phyloP scores from a whole-genome alignment of 2,888 invertebrate genomes.

The Caenorhabditis sulstoni region DNA sequence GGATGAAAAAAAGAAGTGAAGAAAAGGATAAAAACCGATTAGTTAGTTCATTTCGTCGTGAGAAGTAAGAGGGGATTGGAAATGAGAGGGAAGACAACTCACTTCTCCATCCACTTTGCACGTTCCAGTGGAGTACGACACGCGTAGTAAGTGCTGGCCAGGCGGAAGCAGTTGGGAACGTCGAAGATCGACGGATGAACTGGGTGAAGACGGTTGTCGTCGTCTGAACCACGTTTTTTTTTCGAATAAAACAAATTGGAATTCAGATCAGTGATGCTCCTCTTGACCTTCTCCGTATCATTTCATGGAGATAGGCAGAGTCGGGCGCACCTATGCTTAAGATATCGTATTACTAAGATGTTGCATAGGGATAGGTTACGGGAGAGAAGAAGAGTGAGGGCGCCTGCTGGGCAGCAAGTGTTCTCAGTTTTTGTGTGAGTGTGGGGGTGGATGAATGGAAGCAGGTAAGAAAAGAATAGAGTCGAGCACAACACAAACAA shows the following conservation, averaged over 20 bases:
- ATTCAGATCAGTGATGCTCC: not conserved
- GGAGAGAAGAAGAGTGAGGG: constrained; percentile 4
- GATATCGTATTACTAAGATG: constrained; percentile 39
- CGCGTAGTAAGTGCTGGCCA: constrained; percentile 79
- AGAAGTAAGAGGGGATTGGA: not conserved
- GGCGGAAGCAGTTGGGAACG: constrained; percentile 78
- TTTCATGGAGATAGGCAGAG: not conserved
- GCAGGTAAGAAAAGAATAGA: constrained; percentile 13
- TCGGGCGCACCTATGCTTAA: not conserved
- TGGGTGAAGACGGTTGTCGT: constrained; percentile 73
- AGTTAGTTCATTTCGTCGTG: too few species aligned
- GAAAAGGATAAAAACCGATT: not conserved
- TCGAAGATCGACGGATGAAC: constrained; percentile 79
- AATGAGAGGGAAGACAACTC: constrained; percentile 43
- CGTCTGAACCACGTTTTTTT: too few species aligned
- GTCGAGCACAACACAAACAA: constrained; percentile 33
- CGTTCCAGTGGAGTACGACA: constrained; percentile 78
- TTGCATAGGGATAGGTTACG: constrained; percentile 24
- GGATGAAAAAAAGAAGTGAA: constrained; percentile 13
- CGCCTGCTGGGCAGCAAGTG: constrained; percentile 26
- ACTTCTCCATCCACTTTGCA: constrained; percentile 80
- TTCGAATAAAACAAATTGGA: not conserved
- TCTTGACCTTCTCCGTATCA: too few species aligned
- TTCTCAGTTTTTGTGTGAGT: constrained; percentile 27
- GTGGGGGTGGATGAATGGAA: constrained; percentile 42